A percentile compares a stretch with the other conserved stretches of the same genome.
Conservation (phyloP, 2,113 vertebrate genomes). For the Phrynosoma blainvillii region DNA sequence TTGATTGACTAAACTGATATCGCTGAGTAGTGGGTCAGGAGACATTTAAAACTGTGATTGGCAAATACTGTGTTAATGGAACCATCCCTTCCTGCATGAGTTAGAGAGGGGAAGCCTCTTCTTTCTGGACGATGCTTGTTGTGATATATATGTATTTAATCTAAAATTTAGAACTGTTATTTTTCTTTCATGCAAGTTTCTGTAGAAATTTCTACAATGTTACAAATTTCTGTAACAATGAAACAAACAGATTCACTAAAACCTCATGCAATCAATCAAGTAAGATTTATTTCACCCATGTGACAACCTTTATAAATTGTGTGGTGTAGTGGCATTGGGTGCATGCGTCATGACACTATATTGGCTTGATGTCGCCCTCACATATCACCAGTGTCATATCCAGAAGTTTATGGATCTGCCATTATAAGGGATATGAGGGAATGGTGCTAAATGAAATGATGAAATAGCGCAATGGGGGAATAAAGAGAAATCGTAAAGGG, state of each 20-base stretch:
- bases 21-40: no score
- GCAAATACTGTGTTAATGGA: neutral
- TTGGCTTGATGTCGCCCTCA: no score
- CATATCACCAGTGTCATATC: no score
- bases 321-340: neutral
- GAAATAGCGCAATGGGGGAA: no score
- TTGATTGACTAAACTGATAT: neutral
- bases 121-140: neutral
- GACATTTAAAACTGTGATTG: neutral
- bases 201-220: no score
- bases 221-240: neutral
- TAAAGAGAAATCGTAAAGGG: no score
- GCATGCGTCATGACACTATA: neutral
- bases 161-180: neutral
- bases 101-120: neutral
- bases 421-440: no score
- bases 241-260: neutral
- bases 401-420: no score
- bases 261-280: neutral
- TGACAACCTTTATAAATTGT: neutral
- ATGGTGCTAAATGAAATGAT: no score
- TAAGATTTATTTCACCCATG: neutral
- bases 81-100: neutral
- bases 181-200: neutral
- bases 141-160: neutral